These are phyloP conservation scores for Ariolimax columbianus DNA, from an alignment of 2,888 invertebrate species.

Conservation along the genomic window DNA sequence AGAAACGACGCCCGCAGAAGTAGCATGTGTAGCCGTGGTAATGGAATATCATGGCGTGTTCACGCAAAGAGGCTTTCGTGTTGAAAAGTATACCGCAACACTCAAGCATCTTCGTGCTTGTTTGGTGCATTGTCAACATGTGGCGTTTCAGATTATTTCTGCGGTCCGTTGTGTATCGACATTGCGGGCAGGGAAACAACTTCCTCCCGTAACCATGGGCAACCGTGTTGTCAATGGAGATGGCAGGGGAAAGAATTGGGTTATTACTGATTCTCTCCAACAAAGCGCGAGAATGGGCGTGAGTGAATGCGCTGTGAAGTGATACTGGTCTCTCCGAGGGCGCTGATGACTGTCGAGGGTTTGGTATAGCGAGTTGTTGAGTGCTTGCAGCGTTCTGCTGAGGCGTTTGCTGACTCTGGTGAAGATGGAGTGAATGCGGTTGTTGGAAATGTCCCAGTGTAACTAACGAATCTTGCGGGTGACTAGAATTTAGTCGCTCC, in stretches of 20 bases:
- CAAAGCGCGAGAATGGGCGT: constrained; percentile 33
- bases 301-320: constrained; percentile 44
- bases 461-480: not conserved
- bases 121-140: constrained; percentile 79
- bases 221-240: constrained; percentile 20
- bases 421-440: not conserved
- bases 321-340: not conserved
- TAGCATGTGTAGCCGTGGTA: constrained; percentile 79
- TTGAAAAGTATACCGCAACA: constrained; percentile 79
- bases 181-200: constrained; percentile 76
- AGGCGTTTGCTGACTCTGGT: not conserved
- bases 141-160: constrained; percentile 79
- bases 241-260: constrained; percentile 27
- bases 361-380: not conserved
- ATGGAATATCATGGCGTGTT: constrained; percentile 79
- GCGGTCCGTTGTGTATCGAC: constrained; percentile 78
- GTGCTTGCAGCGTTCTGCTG: not conserved
- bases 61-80: constrained; percentile 79
- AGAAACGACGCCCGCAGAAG: constrained; percentile 79
- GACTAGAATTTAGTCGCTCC: constrained; percentile 29
- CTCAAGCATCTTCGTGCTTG: constrained; percentile 75
- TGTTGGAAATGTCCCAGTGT: constrained; percentile 9
- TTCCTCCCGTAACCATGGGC: constrained; percentile 64
- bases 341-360: not conserved
- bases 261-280: constrained; percentile 36